Conservation (phyloP, 1,140 invertebrate genomes). For the Homalodisca vitripennis region DNA sequence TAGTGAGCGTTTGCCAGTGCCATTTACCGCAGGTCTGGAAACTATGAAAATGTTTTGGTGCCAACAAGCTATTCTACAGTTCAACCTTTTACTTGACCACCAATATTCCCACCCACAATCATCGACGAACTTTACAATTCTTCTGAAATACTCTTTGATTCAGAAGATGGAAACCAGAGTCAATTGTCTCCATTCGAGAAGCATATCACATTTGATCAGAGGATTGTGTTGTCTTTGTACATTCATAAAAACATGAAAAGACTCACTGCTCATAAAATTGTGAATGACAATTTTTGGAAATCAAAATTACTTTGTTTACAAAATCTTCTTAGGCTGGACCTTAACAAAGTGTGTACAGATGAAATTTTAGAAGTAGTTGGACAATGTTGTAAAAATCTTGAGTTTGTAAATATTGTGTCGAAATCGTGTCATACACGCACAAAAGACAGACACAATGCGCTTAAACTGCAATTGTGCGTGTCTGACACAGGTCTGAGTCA, state of each 20-base stretch:
- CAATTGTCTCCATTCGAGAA: background rate
- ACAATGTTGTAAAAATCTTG: background rate
- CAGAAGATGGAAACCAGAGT: background rate
- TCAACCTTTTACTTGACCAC: background rate
- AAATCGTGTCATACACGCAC: constrained; percentile 6
- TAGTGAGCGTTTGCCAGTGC: background rate
- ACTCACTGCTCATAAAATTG: constrained; percentile 4
- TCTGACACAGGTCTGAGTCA: background rate
- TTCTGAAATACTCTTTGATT: background rate
- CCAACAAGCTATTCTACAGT: background rate
- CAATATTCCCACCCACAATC: background rate
- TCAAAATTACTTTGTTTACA: background rate
- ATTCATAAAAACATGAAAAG: background rate
- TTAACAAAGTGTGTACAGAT: constrained; percentile 19
- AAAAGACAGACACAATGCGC: constrained; percentile 15
- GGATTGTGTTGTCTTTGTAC: constrained; percentile 4
- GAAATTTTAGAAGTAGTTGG: constrained; percentile 19
- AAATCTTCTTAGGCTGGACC: background rate
- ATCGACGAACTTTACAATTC: constrained; percentile 12
- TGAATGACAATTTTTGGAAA: constrained; percentile 5
- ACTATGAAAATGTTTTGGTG: background rate
- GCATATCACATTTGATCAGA: background rate
- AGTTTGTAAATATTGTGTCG: constrained; percentile 13
- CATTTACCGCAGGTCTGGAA: background rate
- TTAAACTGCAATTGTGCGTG: constrained; percentile 18